Evolutionary conservation across 2,888 invertebrate species (phyloP), one percentile per base, ranked within the genome.

Genomic region (Pheosia gnoma): DNA sequence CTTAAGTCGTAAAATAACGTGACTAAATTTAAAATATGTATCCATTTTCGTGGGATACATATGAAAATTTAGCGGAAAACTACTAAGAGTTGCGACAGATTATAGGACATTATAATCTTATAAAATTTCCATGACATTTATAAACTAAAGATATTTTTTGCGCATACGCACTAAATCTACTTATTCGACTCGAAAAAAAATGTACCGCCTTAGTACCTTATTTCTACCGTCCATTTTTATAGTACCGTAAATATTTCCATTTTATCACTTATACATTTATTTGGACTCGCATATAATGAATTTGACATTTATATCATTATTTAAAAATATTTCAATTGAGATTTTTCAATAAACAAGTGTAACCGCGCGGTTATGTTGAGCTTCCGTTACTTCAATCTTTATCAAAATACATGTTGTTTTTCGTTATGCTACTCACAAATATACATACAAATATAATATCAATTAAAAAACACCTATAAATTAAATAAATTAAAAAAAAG

Each of bases 21-120:
- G 62, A 62, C 82, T 78, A 83, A 83, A 85, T 84, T 83, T 85
- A 79, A 79, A 79, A 81, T 81, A 84, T 79, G 82, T 85, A 81
- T 81, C 82, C 78, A 75, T 74, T 67, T 70, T 66, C 59, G 69
- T 64, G 74, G 71, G 77, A 85, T 86, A 86, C 85, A 79, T 85
- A 81, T 71, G 75, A 76, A 83, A 85, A 86, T 85, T 82, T 80
- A 84, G 82, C 74, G 74, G 75, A 68, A 78, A 77, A 75, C 68
- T 70, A 37, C n/a, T 11, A 37, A 38, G 9, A 37, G 13, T 39
- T 39, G 39, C 38, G n/a, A 53, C 37, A 11, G 39, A 55, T 39
- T 55, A 38, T 13, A 13, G 4, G 37, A 39, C n/a, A 55, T 25
- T 25, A 25, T 39, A 39, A 53, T 53, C 53, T 10, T 55, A 11